Evolutionary conservation across 2,888 invertebrate genomes (phyloP).

Genomic region (Limnephilus rhombicus): DNA sequence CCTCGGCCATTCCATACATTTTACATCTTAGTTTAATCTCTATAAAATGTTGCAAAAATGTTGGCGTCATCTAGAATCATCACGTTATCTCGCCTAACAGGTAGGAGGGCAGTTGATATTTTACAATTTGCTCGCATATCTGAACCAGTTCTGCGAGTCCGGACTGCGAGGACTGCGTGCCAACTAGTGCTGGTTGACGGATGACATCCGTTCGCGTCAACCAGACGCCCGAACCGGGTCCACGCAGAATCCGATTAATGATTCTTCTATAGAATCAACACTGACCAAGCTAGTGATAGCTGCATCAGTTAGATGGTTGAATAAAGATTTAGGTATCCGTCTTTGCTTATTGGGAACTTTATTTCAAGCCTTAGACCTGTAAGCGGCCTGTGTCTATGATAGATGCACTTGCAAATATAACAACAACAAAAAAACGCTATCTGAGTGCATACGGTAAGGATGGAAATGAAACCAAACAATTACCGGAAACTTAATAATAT

Average conservation of each 20-base stretch:
- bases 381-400: no score
- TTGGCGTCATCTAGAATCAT: not conserved
- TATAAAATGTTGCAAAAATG: not conserved
- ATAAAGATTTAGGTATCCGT: not conserved
- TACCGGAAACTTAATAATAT: no score
- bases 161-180: not conserved
- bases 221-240: not conserved
- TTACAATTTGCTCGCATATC: not conserved
- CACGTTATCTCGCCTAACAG: not conserved
- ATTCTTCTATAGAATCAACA: not conserved
- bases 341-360: not conserved
- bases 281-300: not conserved
- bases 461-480: no score
- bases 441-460: no score
- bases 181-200: not conserved
- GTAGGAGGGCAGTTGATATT: not conserved
- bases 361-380: no score
- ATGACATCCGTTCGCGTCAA: not conserved
- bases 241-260: not conserved
- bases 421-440: no score
- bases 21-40: not conserved
- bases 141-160: not conserved
- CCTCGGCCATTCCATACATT: no score
- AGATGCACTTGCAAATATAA: no score
- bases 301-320: not conserved